Percentiles rank a stretch among this genome's conserved stretches.
Conservation (phyloP, 2,113 vertebrate species). For the Lethenteron reissneri region DNA sequence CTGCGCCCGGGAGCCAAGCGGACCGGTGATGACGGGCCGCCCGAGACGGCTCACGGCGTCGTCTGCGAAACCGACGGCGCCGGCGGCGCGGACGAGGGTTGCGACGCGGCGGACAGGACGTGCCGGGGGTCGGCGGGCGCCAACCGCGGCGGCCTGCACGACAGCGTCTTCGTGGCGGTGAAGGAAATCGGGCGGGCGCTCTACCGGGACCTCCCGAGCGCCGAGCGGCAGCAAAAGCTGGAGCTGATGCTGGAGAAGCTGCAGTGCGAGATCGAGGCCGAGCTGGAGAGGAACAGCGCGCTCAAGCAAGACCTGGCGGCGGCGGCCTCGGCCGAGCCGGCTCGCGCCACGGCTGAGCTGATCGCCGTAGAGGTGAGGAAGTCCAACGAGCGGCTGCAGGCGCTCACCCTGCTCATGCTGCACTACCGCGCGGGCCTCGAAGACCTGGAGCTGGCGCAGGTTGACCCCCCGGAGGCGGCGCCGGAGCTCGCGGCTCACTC, state of each 20-base stretch:
- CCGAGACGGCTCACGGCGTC: too few relatives aligned
- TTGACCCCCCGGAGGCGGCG: too few relatives aligned
- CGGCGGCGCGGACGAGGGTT: too few relatives aligned
- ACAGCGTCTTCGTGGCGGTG: conserved; percentile 84
- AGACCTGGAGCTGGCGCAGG: conserved; percentile 18
- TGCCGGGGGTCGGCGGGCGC: too few relatives aligned
- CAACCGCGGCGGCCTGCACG: conserved; percentile 44
- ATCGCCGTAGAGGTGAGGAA: conserved; percentile 18
- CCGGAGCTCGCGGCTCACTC: too few relatives aligned
- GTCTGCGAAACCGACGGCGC: too few relatives aligned
- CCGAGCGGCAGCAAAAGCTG: conserved; percentile 76
- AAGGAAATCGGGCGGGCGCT: conserved; percentile 89
- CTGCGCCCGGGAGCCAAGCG: conserved; percentile 25
- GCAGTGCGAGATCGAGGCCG: conserved; percentile 80
- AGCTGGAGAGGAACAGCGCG: conserved; percentile 78
- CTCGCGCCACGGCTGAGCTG: too few relatives aligned
- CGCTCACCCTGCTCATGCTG: conserved; percentile 81
- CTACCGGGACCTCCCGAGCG: conserved; percentile 77
- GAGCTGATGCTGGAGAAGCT: conserved; percentile 93
- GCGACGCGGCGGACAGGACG: too few relatives aligned
- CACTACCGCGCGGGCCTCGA: conserved; percentile 91
- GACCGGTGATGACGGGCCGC: conserved; percentile 34
- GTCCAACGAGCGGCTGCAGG: conserved; percentile 68
- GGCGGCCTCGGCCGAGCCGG: conserved; percentile 26
- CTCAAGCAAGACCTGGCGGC: conserved; percentile 53